Percentiles rank a stretch among this genome's conserved stretches.
These are phyloP conservation scores for Ondatra zibethicus DNA, from an alignment of 2,113 vertebrate genomes.

Conservation along the genomic window DNA sequence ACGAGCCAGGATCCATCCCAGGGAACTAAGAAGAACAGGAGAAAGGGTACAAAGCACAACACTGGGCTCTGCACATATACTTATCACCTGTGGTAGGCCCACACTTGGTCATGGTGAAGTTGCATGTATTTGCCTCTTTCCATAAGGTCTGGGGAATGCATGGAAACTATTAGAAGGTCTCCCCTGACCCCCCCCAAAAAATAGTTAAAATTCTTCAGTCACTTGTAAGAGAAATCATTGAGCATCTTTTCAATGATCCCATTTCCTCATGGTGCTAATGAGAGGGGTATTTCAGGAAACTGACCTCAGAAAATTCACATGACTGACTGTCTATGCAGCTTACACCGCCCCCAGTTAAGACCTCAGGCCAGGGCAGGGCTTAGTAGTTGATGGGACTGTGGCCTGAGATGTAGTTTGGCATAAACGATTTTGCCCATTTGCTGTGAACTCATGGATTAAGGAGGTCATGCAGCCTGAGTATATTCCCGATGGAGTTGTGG, in stretches of 20 bases:
- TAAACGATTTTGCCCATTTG: neutral
- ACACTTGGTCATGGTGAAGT: neutral
- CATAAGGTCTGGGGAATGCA: neutral
- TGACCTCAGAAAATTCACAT: neutral
- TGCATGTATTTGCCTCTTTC: neutral
- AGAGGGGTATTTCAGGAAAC: constrained; percentile 46
- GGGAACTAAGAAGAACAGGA: neutral
- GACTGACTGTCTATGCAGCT: neutral
- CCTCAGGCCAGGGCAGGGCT: neutral
- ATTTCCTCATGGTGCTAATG: constrained; percentile 19
- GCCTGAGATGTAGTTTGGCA: neutral
- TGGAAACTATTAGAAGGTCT: neutral
- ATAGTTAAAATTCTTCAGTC: constrained; percentile 35
- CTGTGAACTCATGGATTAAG: constrained; percentile 4
- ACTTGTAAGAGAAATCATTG: neutral
- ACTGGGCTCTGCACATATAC: neutral
- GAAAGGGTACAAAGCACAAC: neutral
- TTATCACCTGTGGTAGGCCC: neutral
- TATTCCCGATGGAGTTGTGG: neutral
- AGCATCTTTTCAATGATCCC: constrained; percentile 6
- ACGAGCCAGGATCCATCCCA: neutral
- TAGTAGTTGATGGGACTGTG: neutral
- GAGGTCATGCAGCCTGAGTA: neutral
- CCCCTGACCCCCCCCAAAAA: neutral
- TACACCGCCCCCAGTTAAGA: neutral